These are phyloP conservation scores for Galeruca laticollis DNA, from an alignment of 2,888 invertebrate species.

Conservation along the genomic window DNA sequence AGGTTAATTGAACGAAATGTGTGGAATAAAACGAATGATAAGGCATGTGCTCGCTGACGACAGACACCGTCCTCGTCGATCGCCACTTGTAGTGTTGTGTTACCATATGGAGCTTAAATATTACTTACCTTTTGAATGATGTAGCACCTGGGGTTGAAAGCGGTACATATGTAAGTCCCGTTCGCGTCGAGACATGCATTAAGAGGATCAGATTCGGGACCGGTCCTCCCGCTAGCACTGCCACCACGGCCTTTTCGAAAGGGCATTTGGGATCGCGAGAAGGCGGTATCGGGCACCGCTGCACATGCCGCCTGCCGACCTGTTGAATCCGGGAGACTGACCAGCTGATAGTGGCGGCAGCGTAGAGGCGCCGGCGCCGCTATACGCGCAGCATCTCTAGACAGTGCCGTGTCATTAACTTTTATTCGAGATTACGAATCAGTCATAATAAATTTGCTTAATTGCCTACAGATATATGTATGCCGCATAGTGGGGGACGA, in stretches of 20 bases:
- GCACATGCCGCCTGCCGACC: slow-evolving; percentile 68
- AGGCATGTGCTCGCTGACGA: slow-evolving; percentile 13
- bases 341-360: slow-evolving; percentile 62
- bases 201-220: slow-evolving; percentile 59
- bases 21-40: background rate
- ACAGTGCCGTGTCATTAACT: slow-evolving; percentile 28
- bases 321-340: slow-evolving; percentile 65
- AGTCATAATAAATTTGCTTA: background rate
- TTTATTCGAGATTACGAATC: too few relatives aligned
- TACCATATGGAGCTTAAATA: slow-evolving; percentile 27
- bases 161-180: slow-evolving; percentile 74
- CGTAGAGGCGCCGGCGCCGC: slow-evolving; percentile 40
- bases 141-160: slow-evolving; percentile 74
- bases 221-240: slow-evolving; percentile 47
- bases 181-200: slow-evolving; percentile 69
- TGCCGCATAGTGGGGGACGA: too few relatives aligned
- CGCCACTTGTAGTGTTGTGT: slow-evolving; percentile 3
- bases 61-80: slow-evolving; percentile 8
- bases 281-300: slow-evolving; percentile 57
- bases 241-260: slow-evolving; percentile 59
- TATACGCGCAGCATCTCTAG: slow-evolving; percentile 37
- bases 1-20: background rate
- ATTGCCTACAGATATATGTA: background rate
- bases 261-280: slow-evolving; percentile 65
- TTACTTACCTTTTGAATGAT: slow-evolving; percentile 74